Base-by-base conservation (phyloP, 1,140 invertebrate genomes). In the Drosophila sturtevanti region DNA sequence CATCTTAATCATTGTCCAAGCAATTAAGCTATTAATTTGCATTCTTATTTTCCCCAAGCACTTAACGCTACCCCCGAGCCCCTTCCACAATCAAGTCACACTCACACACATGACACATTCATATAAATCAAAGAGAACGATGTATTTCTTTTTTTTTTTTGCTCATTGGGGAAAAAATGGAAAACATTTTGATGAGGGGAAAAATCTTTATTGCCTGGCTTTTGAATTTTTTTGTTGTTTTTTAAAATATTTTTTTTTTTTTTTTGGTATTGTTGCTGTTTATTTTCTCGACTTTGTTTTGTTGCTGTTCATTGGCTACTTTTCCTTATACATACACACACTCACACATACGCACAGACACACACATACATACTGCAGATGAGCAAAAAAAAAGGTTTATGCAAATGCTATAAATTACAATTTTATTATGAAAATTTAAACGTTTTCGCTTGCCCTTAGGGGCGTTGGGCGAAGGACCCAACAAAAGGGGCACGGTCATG, bases 361-460 rank as follows among this genome's bases (percentile, higher is more conserved):
- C n/a, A 54, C 22, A 21, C 37, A 18, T 10, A 18, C 18, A 44
- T 44, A 48, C 31, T 24, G 4, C 12, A 31, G 41, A 44, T 5
- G n/a, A 11, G 16, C 4, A 48, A 44, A 44, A 44, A 48, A 21
- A 67, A 65, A 66, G 84, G 79, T 84, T 89, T 84, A 87, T 87
- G 84, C 79, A 87, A 87, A 89, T 84, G 79, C 84, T 72, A 87
- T 87, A 89, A 87, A 87, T 87, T 79, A 73, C 67, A 66, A 87
- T 87, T 78, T 87, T 87, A 89, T 87, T 89, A 82, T 82, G 81
- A 85, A 84, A 75, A 86, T 86, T 86, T 85, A 85, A 81, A 77
- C 70, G 63, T 44, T 51, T 48, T 65, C 56, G 27, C 27, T 48
- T 34, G 52, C 44, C 14, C 65, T n/a, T 54, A 16, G 48, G 24